Base-by-base conservation (phyloP, 2,888 invertebrate species). In the Coleophora deauratella region DNA sequence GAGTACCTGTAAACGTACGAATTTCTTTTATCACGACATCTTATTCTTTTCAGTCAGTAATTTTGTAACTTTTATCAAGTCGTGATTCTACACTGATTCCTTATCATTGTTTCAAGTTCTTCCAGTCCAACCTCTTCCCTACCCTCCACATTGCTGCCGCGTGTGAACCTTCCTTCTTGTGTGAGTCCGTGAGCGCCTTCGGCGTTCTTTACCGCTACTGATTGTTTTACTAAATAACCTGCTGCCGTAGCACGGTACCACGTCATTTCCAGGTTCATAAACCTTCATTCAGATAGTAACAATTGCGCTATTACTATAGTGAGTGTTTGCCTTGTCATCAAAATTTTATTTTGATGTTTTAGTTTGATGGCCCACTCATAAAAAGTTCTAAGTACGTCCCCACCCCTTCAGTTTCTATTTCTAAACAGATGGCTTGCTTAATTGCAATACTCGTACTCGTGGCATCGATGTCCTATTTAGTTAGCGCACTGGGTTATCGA, bases 121-220 rank as follows among this genome's bases (percentile, higher is more conserved):
- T 21, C 21, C 21, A 21, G 21, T 21, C 21, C 21, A 21, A 21
- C 21, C 21, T 21, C 21, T 4, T 21, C 3, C 6, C 21, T 6
- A 21, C 21, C 21, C 21, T 21, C 21, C 21, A 4, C 21, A 21
- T 3, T 4, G 11, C 9, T 9, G 7, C 11, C 31, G 72, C 80
- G 79, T 80, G 80, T 75, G 79, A 77, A 74, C 55, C 61, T 51
- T 21, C 55, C 61, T 51, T 21, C 21, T 21, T 53, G 59, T 51
- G 47, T 50, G 43, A 43, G 55, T 52, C 55, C 81, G 81, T 80
- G 82, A 82, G 65, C 52, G 79, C 82, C 79, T 40, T 50, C 44
- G 75, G 82, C 78, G 43, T 44, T 38, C 39, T 63, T 68, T 73
- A 66, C 77, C 77, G 82, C 81, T 81, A 81, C 81, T 66, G 80